Evolutionary conservation across 2,888 invertebrate genomes (phyloP).

Genomic region (Parnassius apollo): DNA sequence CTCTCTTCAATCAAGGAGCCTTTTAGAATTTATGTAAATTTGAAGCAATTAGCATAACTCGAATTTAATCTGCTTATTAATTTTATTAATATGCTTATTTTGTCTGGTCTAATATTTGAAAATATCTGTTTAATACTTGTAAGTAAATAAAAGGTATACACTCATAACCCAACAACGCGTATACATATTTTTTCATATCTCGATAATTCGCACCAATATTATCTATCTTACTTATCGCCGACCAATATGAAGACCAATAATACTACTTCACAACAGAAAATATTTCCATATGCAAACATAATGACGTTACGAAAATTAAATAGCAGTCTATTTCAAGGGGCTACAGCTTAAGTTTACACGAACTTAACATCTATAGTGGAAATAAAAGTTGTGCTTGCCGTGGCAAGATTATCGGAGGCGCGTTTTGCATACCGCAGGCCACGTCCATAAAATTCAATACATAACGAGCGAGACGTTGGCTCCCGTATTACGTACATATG

Average conservation of each 20-base stretch:
- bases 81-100: too few species aligned
- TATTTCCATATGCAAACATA: conserved; percentile 25
- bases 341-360: conserved; percentile 11
- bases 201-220: conserved; percentile 23
- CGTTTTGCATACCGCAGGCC: conserved; percentile 75
- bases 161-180: conserved; percentile 9
- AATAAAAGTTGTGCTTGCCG: conserved; percentile 51
- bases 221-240: conserved; percentile 21
- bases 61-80: too few species aligned
- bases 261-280: conserved; percentile 26
- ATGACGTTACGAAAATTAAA: conserved; percentile 4
- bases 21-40: too few species aligned
- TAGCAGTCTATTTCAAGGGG: conserved; percentile 6
- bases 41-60: too few species aligned
- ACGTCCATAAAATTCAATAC: conserved; percentile 70
- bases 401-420: conserved; percentile 65
- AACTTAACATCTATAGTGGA: conserved; percentile 35
- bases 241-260: conserved; percentile 26
- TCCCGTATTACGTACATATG: conserved; percentile 70
- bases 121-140: conserved; percentile 5
- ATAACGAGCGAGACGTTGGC: conserved; percentile 63
- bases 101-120: conserved; percentile 7
- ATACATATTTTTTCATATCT: conserved; percentile 17
- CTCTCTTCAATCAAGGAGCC: too few species aligned
- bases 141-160: conserved; percentile 11